Evolutionary conservation across 2,888 invertebrate genomes (phyloP).

Genomic region (Esperia sulphurella): DNA sequence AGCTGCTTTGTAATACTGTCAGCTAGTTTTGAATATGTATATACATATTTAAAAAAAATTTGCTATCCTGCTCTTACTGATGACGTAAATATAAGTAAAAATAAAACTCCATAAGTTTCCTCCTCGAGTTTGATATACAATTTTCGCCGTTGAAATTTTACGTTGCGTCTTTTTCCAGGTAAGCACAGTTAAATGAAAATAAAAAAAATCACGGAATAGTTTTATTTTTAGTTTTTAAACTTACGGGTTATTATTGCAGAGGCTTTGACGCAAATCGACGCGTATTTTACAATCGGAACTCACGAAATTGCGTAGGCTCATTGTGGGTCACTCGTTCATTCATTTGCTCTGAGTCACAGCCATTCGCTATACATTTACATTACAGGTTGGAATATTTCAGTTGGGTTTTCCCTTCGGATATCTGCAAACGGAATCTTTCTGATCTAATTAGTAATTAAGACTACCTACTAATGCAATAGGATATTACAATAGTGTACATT

Average conservation of each 20-base stretch:
- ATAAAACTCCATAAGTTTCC: no score
- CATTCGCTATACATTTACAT: background rate
- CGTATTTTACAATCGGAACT: conserved; percentile 8
- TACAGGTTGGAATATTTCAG: background rate
- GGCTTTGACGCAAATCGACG: conserved; percentile 5
- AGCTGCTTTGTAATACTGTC: no score
- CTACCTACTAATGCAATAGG: background rate
- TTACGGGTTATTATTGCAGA: background rate
- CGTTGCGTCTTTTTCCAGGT: no score
- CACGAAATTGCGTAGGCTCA: conserved; percentile 2
- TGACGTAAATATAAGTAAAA: no score
- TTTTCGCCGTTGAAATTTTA: no score
- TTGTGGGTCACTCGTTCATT: background rate
- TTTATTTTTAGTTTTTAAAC: background rate
- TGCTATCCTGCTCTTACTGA: no score
- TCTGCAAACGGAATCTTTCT: background rate
- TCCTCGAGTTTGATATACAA: no score
- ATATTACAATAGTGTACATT: no score
- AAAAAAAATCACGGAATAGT: no score
- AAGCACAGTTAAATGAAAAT: no score
- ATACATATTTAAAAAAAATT: no score
- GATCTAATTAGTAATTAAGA: background rate
- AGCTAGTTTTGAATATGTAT: no score
- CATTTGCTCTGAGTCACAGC: background rate
- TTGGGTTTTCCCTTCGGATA: background rate